phyloP scores from a whole-genome alignment of 92 coral and sea anemone species.

The Diadumene lineata region DNA sequence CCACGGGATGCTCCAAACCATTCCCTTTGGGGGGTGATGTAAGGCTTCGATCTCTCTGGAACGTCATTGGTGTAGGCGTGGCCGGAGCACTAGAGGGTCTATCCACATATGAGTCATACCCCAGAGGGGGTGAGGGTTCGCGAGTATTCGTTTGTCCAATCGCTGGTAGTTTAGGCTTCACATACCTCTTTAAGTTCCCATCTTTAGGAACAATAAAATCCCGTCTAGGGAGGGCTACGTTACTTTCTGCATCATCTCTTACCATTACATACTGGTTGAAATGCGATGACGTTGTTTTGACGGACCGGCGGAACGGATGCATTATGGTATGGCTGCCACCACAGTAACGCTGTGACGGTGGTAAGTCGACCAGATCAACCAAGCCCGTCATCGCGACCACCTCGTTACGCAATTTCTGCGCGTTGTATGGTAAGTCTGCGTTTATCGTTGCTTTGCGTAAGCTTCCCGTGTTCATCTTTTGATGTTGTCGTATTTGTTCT shows the following conservation, averaged over 20 bases:
- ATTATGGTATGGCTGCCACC: conserved; percentile 96
- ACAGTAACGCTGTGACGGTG: conserved; percentile 93
- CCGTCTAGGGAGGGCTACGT: conserved; percentile 76
- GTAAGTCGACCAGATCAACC: conserved; percentile 74
- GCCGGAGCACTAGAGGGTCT: conserved; percentile 86
- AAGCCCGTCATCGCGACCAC: conserved; percentile 89
- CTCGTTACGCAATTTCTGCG: conserved; percentile 76
- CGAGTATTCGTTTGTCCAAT: conserved; percentile 60
- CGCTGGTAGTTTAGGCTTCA: conserved; percentile 76
- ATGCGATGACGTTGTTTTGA: conserved; percentile 76
- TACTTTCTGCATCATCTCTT: conserved; percentile 75
- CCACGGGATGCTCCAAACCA: conserved; percentile 16
- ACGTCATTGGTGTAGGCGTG: conserved; percentile 65
- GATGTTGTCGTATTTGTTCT: conserved; percentile 93
- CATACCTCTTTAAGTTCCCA: conserved; percentile 55
- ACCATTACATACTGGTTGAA: conserved; percentile 87
- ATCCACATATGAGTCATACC: conserved; percentile 53
- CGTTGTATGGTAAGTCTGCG: conserved; percentile 85
- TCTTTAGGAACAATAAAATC: conserved; percentile 91
- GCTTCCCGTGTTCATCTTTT: conserved; percentile 62
- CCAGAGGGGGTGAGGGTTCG: conserved; percentile 69
- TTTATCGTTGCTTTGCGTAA: conserved; percentile 69
- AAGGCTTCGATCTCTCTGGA: conserved; percentile 26
- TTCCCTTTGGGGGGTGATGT: conserved; percentile 37
- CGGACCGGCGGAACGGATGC: conserved; percentile 87